Conservation (phyloP, 2,888 invertebrate genomes). For the Diaprepes abbreviatus region DNA sequence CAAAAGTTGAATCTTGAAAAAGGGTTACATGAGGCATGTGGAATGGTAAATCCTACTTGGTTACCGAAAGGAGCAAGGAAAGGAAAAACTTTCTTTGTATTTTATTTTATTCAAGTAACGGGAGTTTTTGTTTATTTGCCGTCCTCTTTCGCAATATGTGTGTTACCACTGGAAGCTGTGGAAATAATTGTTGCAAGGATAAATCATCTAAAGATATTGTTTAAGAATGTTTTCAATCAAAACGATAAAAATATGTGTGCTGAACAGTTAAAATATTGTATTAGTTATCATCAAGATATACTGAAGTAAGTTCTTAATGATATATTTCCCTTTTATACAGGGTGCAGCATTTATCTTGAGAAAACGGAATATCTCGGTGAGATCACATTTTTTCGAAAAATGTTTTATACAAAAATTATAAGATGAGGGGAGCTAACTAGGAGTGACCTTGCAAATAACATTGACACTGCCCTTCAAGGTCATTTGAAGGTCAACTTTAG, state of each 20-base stretch:
- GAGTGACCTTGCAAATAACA: too few species aligned
- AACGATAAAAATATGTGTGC: constrained; percentile 20
- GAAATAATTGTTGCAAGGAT: constrained; percentile 42
- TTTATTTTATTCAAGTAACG: constrained; percentile 26
- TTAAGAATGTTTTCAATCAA: constrained; percentile 25
- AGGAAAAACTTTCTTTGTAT: neutral
- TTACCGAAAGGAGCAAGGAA: constrained; percentile 31
- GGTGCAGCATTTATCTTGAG: too few species aligned
- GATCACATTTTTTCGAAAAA: too few species aligned
- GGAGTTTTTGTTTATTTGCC: constrained; percentile 34
- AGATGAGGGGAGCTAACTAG: too few species aligned
- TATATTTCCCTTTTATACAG: too few species aligned
- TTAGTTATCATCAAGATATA: constrained; percentile 48
- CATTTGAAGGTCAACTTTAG: too few species aligned
- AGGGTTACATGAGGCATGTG: constrained; percentile 43
- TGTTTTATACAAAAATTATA: too few species aligned
- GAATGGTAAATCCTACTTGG: constrained; percentile 47
- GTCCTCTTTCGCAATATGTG: constrained; percentile 21
- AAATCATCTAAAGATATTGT: constrained; percentile 42
- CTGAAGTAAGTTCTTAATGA: constrained; percentile 42
- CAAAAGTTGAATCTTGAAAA: constrained; percentile 33
- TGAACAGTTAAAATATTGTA: constrained; percentile 29
- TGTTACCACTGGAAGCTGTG: constrained; percentile 38
- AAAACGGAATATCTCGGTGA: too few species aligned
- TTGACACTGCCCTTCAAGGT: too few species aligned